Evolutionary conservation across 2,113 vertebrate species (phyloP).

Genomic region (Empidonax alnorum): DNA sequence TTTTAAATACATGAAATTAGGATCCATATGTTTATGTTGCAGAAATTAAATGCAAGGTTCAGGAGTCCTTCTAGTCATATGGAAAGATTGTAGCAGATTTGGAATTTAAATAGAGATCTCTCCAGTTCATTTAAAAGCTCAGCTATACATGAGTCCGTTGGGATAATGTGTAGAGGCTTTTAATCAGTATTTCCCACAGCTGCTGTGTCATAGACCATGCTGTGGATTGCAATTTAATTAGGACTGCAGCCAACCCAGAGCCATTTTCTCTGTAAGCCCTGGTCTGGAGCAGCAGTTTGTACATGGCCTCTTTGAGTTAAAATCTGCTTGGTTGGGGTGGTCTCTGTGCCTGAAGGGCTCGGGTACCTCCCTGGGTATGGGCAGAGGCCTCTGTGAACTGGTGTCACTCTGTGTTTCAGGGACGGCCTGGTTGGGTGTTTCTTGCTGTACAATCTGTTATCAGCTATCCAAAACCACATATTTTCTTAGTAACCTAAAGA

Average conservation of each 20-base stretch:
- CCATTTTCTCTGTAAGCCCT: background rate
- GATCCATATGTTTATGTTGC: background rate
- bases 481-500: background rate
- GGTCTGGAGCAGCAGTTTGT: background rate
- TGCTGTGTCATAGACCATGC: background rate
- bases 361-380: accelerated
- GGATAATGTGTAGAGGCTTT: background rate
- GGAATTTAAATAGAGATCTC: background rate
- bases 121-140: background rate
- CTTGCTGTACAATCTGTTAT: background rate
- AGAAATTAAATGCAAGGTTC: background rate
- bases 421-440: background rate
- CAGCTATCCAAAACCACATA: accelerated
- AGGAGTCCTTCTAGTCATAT: background rate
- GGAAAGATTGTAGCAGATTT: background rate
- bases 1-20: background rate
- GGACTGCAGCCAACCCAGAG: background rate
- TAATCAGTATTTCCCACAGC: background rate
- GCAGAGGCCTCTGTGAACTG: accelerated
- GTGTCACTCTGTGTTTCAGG: background rate
- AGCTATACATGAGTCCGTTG: background rate
- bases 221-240: background rate
- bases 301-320: accelerated
- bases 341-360: background rate
- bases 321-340: accelerated